These are phyloP conservation scores for Microctonus brassicae DNA, from an alignment of 2,888 invertebrate species.

Conservation along the genomic window DNA sequence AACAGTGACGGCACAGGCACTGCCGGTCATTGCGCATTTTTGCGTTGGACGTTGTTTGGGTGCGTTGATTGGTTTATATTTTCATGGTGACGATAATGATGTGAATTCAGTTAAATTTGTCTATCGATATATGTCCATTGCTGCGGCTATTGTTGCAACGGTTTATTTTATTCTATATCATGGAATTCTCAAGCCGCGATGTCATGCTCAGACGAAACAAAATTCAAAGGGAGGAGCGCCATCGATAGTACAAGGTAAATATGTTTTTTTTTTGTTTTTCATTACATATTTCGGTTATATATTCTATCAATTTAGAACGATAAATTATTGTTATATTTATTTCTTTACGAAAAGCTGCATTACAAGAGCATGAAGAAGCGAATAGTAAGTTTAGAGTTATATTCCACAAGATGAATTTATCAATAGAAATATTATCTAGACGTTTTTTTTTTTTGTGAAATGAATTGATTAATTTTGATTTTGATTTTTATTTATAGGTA, in stretches of 20 bases:
- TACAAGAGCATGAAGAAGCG: constrained; percentile 55
- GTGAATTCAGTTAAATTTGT: constrained; percentile 71
- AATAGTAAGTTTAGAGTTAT: constrained; percentile 51
- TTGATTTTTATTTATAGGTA: constrained; percentile 71
- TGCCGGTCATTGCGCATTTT: constrained; percentile 85
- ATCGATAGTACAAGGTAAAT: constrained; percentile 77
- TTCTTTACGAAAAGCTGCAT: constrained; percentile 51
- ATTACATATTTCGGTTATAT: constrained; percentile 2
- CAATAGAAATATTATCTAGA: background rate
- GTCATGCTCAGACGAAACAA: constrained; percentile 76
- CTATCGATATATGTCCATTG: constrained; percentile 78
- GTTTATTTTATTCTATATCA: constrained; percentile 82
- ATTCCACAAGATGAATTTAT: background rate
- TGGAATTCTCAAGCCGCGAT: constrained; percentile 80
- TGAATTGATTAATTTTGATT: constrained; percentile 14
- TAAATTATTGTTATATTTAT: background rate
- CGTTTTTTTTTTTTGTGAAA: background rate
- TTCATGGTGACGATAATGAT: constrained; percentile 67
- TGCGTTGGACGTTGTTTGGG: constrained; percentile 83
- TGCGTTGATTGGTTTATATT: constrained; percentile 74
- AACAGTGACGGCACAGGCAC: constrained; percentile 83
- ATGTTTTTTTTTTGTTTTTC: too few species aligned
- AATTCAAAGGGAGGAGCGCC: constrained; percentile 78
- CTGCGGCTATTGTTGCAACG: constrained; percentile 76
- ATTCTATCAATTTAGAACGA: background rate